Conservation (phyloP, 2,888 invertebrate species). For the Drosophila diplacantha region DNA sequence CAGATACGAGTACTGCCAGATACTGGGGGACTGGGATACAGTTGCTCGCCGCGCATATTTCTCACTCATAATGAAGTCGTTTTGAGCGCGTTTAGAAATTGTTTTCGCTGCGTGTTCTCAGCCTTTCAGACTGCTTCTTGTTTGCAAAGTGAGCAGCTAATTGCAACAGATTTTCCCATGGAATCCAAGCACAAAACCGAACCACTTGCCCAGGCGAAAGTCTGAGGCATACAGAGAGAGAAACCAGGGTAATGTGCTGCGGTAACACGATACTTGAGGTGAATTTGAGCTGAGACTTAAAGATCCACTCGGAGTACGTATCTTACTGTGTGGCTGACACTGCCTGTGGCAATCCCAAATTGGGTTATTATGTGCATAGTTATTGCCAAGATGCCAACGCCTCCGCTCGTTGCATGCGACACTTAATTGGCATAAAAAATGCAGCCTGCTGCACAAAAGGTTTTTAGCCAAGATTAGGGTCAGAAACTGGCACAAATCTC, state of each 20-base stretch:
- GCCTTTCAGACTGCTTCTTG: constrained; percentile 36
- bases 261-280: no score
- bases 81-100: constrained; percentile 74
- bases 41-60: constrained; percentile 71
- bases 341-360: constrained; percentile 39
- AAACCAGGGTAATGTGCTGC: not conserved
- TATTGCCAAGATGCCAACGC: constrained; percentile 46
- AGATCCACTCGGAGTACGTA: no score
- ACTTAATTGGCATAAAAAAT: constrained; percentile 61
- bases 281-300: no score
- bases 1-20: constrained; percentile 44
- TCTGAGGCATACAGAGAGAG: constrained; percentile 16
- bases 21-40: constrained; percentile 46
- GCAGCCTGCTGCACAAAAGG: constrained; percentile 17
- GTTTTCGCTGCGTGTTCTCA: constrained; percentile 71
- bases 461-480: constrained; percentile 53
- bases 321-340: not conserved
- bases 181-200: constrained; percentile 24
- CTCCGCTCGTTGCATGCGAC: constrained; percentile 62
- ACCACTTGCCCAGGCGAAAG: constrained; percentile 49
- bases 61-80: constrained; percentile 73
- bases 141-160: constrained; percentile 65
- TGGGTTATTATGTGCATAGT: constrained; percentile 71
- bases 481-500: constrained; percentile 61
- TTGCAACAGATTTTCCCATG: constrained; percentile 72